These are phyloP conservation scores for Egretta garzetta DNA, from an alignment of 2,113 vertebrate genomes.

Conservation along the genomic window DNA sequence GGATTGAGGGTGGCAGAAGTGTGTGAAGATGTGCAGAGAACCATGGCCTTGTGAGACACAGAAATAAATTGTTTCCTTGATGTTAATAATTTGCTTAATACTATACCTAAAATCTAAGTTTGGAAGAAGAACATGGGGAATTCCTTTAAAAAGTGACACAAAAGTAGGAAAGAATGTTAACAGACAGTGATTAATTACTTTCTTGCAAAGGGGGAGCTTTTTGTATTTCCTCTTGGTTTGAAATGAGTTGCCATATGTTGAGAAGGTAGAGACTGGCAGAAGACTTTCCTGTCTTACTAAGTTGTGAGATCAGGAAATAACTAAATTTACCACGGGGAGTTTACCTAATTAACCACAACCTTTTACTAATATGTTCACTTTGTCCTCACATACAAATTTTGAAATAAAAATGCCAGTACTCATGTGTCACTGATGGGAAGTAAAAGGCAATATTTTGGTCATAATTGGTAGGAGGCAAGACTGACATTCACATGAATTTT, in stretches of 20 bases:
- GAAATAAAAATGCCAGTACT: slow-evolving; percentile 52
- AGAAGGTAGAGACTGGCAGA: slow-evolving; percentile 29
- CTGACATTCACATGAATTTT: slow-evolving; percentile 42
- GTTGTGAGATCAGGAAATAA: slow-evolving; percentile 58
- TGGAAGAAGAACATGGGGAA: slow-evolving; percentile 10
- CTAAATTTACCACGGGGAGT: slow-evolving; percentile 61
- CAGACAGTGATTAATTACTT: slow-evolving; percentile 56
- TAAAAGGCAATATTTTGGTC: slow-evolving; percentile 61
- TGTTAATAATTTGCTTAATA: not conserved
- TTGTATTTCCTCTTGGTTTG: slow-evolving; percentile 31
- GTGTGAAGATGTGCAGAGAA: not conserved
- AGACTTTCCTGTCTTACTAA: slow-evolving; percentile 58
- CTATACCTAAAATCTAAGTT: not conserved
- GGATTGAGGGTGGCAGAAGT: not conserved
- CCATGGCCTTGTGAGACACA: not conserved
- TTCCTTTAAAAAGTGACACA: slow-evolving; percentile 39
- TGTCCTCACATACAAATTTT: slow-evolving; percentile 40
- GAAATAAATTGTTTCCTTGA: not conserved
- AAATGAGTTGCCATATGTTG: slow-evolving; percentile 38
- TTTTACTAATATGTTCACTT: slow-evolving; percentile 42
- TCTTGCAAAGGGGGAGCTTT: slow-evolving; percentile 36
- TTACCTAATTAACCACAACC: slow-evolving; percentile 67
- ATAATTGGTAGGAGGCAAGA: slow-evolving; percentile 31
- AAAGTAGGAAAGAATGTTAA: slow-evolving; percentile 13
- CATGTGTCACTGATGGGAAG: slow-evolving; percentile 61